Conservation (phyloP, 2,113 vertebrate genomes). For the Pluvianellus socialis region DNA sequence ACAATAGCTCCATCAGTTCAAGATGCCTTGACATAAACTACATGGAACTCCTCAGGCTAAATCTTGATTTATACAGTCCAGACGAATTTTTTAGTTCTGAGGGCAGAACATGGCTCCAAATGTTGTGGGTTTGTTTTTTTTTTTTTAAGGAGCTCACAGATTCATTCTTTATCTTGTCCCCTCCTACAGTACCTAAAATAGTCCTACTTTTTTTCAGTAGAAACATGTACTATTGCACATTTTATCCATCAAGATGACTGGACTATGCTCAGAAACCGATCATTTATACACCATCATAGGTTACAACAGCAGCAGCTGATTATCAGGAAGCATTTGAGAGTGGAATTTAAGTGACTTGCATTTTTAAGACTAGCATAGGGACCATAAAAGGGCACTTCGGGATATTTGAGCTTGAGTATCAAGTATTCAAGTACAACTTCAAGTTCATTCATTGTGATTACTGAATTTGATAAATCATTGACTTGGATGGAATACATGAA, state of each 20-base stretch:
- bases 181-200: background rate
- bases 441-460: background rate
- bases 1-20: background rate
- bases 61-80: background rate
- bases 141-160: background rate
- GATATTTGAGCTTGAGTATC: background rate
- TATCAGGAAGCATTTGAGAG: background rate
- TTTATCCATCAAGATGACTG: background rate
- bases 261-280: background rate
- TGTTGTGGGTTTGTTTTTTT: background rate
- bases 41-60: background rate
- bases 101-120: background rate
- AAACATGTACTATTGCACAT: background rate
- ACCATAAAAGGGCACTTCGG: background rate
- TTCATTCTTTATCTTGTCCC: background rate
- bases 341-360: background rate
- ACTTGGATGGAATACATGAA: background rate
- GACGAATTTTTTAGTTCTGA: background rate
- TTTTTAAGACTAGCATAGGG: background rate
- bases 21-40: background rate
- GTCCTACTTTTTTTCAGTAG: background rate
- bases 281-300: background rate
- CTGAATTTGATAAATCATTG: background rate
- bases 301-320: background rate
- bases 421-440: background rate